Conservation (phyloP, 1,140 invertebrate genomes). For the Eueides isabella region DNA sequence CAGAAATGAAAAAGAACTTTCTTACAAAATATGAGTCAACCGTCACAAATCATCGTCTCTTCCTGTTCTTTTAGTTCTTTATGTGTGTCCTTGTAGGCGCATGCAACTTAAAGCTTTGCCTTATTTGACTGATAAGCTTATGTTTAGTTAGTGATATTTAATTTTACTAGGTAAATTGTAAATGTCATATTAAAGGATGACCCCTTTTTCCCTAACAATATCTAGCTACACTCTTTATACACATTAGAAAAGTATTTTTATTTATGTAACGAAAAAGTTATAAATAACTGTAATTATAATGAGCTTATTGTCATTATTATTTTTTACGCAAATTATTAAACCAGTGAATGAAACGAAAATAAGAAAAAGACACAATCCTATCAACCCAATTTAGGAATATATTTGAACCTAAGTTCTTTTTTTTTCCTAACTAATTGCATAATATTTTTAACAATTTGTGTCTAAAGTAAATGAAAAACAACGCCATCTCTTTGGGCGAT, state of each 20-base stretch:
- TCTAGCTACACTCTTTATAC: background rate
- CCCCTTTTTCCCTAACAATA: background rate
- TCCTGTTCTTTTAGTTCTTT: constrained; percentile 59
- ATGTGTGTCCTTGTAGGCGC: constrained; percentile 66
- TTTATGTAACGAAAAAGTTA: background rate
- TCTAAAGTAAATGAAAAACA: background rate
- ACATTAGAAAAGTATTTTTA: background rate
- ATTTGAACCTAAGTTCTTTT: too few species aligned
- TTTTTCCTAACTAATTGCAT: too few species aligned
- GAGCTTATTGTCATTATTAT: too few species aligned
- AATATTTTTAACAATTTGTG: background rate
- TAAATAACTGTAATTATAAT: too few species aligned
- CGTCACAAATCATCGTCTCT: constrained; percentile 24
- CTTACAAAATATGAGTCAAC: background rate
- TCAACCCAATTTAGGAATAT: background rate
- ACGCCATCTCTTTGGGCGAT: background rate
- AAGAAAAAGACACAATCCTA: background rate
- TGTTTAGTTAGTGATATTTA: constrained; percentile 14
- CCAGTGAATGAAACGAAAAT: background rate
- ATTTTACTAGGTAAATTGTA: background rate
- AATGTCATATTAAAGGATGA: constrained; percentile 15
- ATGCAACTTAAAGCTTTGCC: constrained; percentile 72
- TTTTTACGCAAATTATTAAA: too few species aligned
- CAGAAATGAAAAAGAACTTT: background rate
- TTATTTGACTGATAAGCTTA: constrained; percentile 71